Conservation (phyloP, 2,888 invertebrate species). For the Arrhopalites spinosus region DNA sequence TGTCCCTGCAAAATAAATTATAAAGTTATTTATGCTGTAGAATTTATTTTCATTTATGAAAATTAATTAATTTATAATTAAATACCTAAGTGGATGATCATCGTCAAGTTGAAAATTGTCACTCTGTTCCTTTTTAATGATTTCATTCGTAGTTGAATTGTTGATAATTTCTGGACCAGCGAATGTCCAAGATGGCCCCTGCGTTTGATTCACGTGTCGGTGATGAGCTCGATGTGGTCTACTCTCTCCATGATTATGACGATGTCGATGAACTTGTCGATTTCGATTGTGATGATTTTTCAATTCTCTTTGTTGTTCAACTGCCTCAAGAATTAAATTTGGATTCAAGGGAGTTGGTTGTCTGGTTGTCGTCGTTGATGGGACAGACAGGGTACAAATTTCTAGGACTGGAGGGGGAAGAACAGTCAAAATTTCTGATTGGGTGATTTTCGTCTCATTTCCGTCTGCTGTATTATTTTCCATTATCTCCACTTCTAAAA, state of each 20-base stretch:
- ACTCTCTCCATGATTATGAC: constrained; percentile 26
- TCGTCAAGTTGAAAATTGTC: constrained; percentile 44
- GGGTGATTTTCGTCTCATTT: background rate
- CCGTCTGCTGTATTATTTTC: background rate
- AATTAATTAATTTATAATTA: too few relatives aligned
- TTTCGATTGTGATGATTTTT: constrained; percentile 31
- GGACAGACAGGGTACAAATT: constrained; percentile 52
- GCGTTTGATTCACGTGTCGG: too few relatives aligned
- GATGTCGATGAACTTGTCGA: constrained; percentile 46
- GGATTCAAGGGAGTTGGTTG: background rate
- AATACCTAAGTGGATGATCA: constrained; percentile 50
- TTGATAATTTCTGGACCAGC: too few relatives aligned
- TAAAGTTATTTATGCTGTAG: too few relatives aligned
- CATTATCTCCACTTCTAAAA: background rate
- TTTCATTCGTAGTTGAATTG: background rate
- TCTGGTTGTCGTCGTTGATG: constrained; percentile 19
- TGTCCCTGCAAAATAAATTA: constrained; percentile 28
- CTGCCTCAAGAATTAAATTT: background rate
- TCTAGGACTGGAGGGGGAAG: constrained; percentile 47
- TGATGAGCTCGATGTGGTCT: background rate
- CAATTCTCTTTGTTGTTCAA: background rate
- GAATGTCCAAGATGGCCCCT: too few relatives aligned
- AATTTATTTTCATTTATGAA: too few relatives aligned
- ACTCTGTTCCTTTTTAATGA: background rate
- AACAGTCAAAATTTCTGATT: background rate